phyloP scores from a whole-genome alignment of 1,140 invertebrate genomes.

The Prorops nasuta region DNA sequence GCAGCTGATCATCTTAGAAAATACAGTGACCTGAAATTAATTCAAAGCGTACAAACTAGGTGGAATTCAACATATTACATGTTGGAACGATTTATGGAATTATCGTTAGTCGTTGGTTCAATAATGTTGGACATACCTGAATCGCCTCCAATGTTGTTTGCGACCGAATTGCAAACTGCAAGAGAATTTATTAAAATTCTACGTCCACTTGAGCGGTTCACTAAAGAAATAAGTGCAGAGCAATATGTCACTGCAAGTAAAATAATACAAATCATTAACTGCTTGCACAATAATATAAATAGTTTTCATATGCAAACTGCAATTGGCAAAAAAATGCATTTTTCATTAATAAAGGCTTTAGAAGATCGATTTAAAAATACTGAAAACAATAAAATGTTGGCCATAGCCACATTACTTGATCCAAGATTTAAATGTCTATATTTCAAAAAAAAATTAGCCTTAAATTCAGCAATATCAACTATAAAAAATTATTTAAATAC shows the following conservation, averaged over 20 bases:
- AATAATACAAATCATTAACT: slow-evolving; percentile 41
- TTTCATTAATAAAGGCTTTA: slow-evolving; percentile 23
- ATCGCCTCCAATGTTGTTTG: background rate
- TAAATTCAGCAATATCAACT: no score
- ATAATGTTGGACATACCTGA: background rate
- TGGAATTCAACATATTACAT: slow-evolving; percentile 44
- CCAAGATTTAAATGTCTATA: background rate
- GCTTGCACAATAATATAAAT: slow-evolving; percentile 21
- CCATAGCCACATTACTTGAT: slow-evolving; percentile 22
- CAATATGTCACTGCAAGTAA: slow-evolving; percentile 49
- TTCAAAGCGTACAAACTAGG: slow-evolving; percentile 35
- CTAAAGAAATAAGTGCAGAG: slow-evolving; percentile 47
- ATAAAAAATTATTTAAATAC: no score
- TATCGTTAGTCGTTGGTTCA: background rate
- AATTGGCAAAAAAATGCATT: slow-evolving; percentile 22
- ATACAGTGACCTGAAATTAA: slow-evolving; percentile 10
- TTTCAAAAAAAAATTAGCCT: no score
- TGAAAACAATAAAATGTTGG: slow-evolving; percentile 17
- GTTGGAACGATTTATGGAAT: slow-evolving; percentile 34
- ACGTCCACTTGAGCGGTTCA: no score
- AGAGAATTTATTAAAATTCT: slow-evolving; percentile 40
- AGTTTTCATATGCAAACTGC: slow-evolving; percentile 22
- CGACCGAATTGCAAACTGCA: slow-evolving; percentile 23
- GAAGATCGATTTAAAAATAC: slow-evolving; percentile 32
- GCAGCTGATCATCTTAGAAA: slow-evolving; percentile 18